Evolutionary conservation across 2,113 vertebrate species (phyloP), one percentile per base, ranked within the genome.

Genomic region (Mormoops blainvillei): DNA sequence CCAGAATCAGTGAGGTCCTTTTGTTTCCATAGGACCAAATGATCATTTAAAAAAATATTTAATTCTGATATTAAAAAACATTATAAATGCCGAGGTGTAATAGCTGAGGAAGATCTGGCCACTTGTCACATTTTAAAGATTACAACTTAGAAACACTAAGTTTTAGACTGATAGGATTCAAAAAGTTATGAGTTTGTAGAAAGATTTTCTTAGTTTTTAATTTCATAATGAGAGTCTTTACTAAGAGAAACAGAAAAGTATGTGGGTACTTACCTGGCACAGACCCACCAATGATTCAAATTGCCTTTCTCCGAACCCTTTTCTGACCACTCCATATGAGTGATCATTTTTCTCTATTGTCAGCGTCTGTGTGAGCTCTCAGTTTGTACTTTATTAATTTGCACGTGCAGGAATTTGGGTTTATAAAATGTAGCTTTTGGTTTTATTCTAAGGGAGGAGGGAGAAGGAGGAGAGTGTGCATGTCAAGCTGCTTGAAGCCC

Each of bases 11-110:
- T 83, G 74, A 85, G 33, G 71, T 77, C 41, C 84, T 84, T 78
- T 87, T 77, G 16, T 86, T 96, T 88, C 71, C 85, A 2, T 38
- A 74, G 48, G 16, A 33, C 24, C 19, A 90, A 96, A 94, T 41
- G 33, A 38, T 58, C 26, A 96, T 63, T 89, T 91, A 5, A 92
- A 94, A 81, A 94, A 89, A 52, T 70, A 38, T 38, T 84, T 65
- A 93, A 80, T 22, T 73, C 43, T 91, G 13, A 73, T 87, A 58
- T 58, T 5, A 38, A 36, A 91, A 70, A 22, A 85, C n/a, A 4
- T 81, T 12, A 61, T 54, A 96, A 86, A 85, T 65, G 12, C 24
- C 58, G 33, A 68, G 74, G 8, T 82, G 33, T 68, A 84, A 96
- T 80, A 20, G 10, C 83, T 41, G 56, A 82, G 19, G 45, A 87